These are phyloP conservation scores for Pangasius larnaudii DNA, from an alignment of 2,797 vertebrate genomes.

Conservation along the genomic window DNA sequence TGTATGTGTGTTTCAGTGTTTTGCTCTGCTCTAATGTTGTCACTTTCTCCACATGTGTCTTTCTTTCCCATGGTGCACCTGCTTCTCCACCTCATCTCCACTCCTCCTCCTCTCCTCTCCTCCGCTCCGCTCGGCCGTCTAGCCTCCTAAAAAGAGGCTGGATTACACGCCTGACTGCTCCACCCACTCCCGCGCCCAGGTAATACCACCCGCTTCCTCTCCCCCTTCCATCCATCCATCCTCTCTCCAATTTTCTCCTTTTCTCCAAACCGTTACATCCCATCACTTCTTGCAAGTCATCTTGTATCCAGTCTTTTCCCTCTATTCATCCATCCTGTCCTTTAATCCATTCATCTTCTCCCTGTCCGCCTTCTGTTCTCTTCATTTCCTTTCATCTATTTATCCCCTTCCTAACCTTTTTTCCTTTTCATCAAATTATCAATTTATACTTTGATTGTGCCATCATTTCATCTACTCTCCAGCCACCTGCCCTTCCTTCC, in stretches of 20 bases:
- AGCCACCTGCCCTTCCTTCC: not conserved
- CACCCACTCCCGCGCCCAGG: slow-evolving; percentile 89
- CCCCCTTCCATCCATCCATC: slow-evolving; percentile 3
- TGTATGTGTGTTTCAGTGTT: slow-evolving; percentile 28
- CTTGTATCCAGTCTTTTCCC: not conserved
- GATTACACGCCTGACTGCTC: slow-evolving; percentile 98
- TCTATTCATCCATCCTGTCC: not conserved
- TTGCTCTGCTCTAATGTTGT: slow-evolving; percentile 75
- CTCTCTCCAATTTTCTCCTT: not conserved
- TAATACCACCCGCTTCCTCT: slow-evolving; percentile 79
- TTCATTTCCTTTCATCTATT: not conserved
- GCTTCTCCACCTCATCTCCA: slow-evolving; percentile 95
- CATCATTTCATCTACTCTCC: not conserved
- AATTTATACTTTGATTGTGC: not conserved
- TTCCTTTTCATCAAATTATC: not conserved
- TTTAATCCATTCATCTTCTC: not conserved
- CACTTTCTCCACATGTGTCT: slow-evolving; percentile 87
- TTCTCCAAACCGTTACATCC: not conserved
- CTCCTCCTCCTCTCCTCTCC: slow-evolving; percentile 67
- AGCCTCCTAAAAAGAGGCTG: slow-evolving; percentile 99
- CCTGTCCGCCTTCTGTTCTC: not conserved
- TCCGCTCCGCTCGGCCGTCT: slow-evolving; percentile 78
- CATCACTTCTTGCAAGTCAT: not conserved
- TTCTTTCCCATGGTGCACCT: slow-evolving; percentile 87
- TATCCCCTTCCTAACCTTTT: not conserved